Conservation (phyloP, 2,797 vertebrate species). For the Spea hammondii region DNA sequence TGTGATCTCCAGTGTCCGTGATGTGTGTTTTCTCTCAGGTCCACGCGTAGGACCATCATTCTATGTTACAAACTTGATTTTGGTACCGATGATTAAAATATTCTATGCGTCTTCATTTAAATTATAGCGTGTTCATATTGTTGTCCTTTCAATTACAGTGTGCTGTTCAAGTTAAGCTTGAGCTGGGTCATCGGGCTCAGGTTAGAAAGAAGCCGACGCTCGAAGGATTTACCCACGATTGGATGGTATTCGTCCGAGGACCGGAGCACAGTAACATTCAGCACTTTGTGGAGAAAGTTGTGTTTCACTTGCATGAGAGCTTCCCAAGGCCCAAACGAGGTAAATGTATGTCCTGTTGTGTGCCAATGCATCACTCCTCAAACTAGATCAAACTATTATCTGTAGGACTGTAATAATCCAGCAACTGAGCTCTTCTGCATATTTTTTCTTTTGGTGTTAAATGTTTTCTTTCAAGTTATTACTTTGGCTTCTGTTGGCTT, state of each 20-base stretch:
- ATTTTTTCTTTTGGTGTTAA: background rate
- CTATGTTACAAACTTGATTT: no score
- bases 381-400: no score
- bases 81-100: no score
- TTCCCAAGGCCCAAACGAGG: conserved; percentile 97
- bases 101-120: background rate
- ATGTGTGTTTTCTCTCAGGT: no score
- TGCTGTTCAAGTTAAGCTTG: conserved; percentile 97
- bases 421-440: background rate
- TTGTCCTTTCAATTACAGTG: conserved; percentile 69
- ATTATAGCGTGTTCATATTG: background rate
- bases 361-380: background rate
- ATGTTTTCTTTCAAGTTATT: background rate
- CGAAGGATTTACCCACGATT: conserved; percentile 98
- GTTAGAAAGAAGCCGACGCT: conserved; percentile 95
- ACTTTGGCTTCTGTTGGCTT: no score
- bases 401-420: no score
- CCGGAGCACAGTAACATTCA: conserved; percentile 97
- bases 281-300: conserved; percentile 99
- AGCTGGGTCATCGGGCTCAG: conserved; percentile 96
- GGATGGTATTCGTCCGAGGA: conserved; percentile 97
- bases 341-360: conserved; percentile 58
- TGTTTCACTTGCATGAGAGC: conserved; percentile 97
- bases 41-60: no score
- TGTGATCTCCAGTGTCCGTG: no score